Evolutionary conservation across 1,140 invertebrate genomes (phyloP).

Genomic region (Drosophila subobscura): DNA sequence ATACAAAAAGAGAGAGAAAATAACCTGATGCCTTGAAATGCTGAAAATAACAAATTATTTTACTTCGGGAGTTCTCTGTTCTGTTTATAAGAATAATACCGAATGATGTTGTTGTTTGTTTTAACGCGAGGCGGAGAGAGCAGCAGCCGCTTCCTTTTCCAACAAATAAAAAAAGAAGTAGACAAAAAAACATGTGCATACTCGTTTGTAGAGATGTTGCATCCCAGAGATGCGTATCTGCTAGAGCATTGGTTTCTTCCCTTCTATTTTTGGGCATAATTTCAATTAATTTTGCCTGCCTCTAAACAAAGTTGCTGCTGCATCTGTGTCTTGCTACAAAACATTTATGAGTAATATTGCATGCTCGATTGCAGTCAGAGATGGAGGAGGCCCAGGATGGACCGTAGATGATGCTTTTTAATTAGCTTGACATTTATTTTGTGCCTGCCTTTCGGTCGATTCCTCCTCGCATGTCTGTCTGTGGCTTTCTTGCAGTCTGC

Average conservation of each 20-base stretch:
- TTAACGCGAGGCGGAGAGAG: slow-evolving; percentile 51
- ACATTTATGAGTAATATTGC: slow-evolving; percentile 70
- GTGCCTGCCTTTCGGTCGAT: slow-evolving; percentile 33
- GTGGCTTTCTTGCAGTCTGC: slow-evolving; percentile 17
- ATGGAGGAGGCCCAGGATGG: neutral
- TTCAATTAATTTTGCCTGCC: slow-evolving; percentile 64
- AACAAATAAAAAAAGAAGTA: neutral
- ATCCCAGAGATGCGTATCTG: slow-evolving; percentile 71
- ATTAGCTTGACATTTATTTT: slow-evolving; percentile 77
- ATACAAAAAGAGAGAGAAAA: slow-evolving; percentile 28
- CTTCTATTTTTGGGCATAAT: slow-evolving; percentile 68
- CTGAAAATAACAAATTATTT: slow-evolving; percentile 75
- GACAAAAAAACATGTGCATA: slow-evolving; percentile 24
- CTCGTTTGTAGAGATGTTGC: slow-evolving; percentile 17
- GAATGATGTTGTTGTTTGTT: slow-evolving; percentile 71
- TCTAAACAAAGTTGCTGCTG: slow-evolving; percentile 34
- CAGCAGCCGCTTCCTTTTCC: slow-evolving; percentile 60
- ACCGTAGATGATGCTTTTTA: slow-evolving; percentile 57
- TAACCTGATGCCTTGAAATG: slow-evolving; percentile 35
- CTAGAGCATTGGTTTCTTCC: slow-evolving; percentile 15
- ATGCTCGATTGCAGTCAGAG: slow-evolving; percentile 33
- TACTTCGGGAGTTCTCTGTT: slow-evolving; percentile 36
- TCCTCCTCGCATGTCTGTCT: slow-evolving; percentile 33
- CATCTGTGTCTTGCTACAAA: slow-evolving; percentile 19
- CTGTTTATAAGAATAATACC: slow-evolving; percentile 80